Evolutionary conservation across 2,888 invertebrate species (phyloP), one percentile per base, ranked within the genome.

Genomic region (Heliconius hortense): DNA sequence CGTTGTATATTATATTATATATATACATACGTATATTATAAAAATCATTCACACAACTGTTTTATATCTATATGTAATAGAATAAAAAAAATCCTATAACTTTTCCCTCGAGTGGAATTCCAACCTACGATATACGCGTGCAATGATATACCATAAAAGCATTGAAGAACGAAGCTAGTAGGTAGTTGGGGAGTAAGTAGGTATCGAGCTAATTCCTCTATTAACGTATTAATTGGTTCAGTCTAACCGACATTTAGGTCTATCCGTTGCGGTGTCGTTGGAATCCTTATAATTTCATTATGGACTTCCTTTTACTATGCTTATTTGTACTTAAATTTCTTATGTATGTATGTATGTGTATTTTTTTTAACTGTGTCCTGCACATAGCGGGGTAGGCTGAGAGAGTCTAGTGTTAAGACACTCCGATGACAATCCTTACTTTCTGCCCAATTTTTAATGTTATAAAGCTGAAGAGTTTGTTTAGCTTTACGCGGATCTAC

Each of bases 221-320:
- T 68, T 28, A 63, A 48, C 39, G 39, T 56, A 72, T 74, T 74
- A 68, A 77, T 76, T 71, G 71, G 76, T 74, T 77, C 74, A 77
- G n/a, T 53, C 64, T 39, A 67, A 39, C 39, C 39, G 60, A 77
- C 39, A 77, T 77, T 72, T 48, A 77, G 76, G 76, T 77, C 74
- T 72, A 56, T 77, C 72, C 74, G 74, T 28, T 59, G 71, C 56
- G 67, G 76, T 66, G 60, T 39, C 74, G 62, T 28, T 67, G 71
- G 72, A 72, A 70, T 56, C 76, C 76, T 63, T 67, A 77, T 67
- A 53, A 77, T 72, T 24, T 77, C 74, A 68, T 77, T 77, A 77
- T 10, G 39, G n/a, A n/a, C 28, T 62, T 60, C 48, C 74, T 67
- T 60, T 59, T 24, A 18, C 43, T 56, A 28, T 35, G 56, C 24